Evolutionary conservation across 1,140 invertebrate genomes (phyloP), one percentile per base, ranked within the genome.

Genomic region (Drosophila ohnishii): DNA sequence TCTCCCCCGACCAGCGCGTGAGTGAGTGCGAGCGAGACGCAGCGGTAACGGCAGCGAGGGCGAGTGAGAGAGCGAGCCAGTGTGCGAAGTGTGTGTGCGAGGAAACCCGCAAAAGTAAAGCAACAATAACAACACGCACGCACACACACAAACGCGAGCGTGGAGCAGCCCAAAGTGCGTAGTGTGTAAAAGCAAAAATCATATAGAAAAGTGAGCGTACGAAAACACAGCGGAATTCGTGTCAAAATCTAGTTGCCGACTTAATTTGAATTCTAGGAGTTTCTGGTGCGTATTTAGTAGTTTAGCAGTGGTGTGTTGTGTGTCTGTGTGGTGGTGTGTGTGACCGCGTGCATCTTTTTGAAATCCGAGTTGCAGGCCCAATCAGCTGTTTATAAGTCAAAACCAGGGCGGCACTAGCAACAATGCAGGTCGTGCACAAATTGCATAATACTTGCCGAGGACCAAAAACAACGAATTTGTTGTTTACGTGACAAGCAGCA

Each of bases 101-200:
- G 65, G 74, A 71, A 72, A 83, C 85, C 70, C 79, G 71, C 78
- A 79, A 82, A 86, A 64, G 86, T 70, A 85, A 75, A 69, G 64
- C 48, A 79, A 63, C 66, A 70, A 62, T 56, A 70, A 53, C 48
- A 76, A 70, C 67, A 56, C 63, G 30, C 30, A 70, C 62, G 30
- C 62, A 62, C 57, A 45, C 62, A 44, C 61, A 64, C 35, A 32
- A 13, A 14, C 56, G 30, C 57, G 34, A 32, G 45, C 64, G 34
- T 35, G 28, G n/a, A 69, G 48, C 48, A 19, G 34, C 61, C 10
- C 28, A 51, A 60, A 76, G 74, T 70, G 64, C 75, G 75, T 77
- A 77, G 72, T 75, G 72, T 44, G 50, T 40, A 64, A 40, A 56
- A 34, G 37, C 32, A 35, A 47, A 35, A 39, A 39, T 69, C 28